Conservation (phyloP, 2,113 vertebrate genomes). For the Salvelinus fontinalis region DNA sequence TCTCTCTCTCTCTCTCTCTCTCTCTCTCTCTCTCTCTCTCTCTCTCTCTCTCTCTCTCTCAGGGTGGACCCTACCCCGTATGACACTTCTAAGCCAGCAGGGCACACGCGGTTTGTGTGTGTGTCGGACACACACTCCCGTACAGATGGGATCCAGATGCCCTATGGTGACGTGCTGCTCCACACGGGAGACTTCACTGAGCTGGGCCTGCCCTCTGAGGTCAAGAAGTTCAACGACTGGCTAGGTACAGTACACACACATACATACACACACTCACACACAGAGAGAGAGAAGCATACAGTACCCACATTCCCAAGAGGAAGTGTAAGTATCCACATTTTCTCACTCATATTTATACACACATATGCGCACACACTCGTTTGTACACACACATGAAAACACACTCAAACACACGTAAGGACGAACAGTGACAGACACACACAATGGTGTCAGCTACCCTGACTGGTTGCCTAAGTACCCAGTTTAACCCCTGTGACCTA, state of each 20-base stretch:
- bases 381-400: background rate
- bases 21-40: background rate
- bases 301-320: no score
- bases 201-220: constrained; percentile 97
- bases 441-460: constrained; percentile 21
- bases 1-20: background rate
- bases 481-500: constrained; percentile 63
- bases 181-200: constrained; percentile 99
- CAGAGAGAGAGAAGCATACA: background rate
- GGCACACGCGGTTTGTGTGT: constrained; percentile 98
- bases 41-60: constrained; percentile 71
- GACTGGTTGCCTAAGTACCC: constrained; percentile 60
- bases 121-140: constrained; percentile 98
- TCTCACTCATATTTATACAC: background rate
- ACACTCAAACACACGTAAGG: background rate
- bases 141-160: constrained; percentile 99
- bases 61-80: constrained; percentile 98
- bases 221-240: constrained; percentile 99
- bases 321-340: no score
- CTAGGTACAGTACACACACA: constrained; percentile 83
- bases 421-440: constrained; percentile 28
- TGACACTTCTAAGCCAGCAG: constrained; percentile 94
- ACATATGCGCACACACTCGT: background rate
- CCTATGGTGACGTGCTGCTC: constrained; percentile 96
- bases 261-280: constrained; percentile 22